phyloP scores from a whole-genome alignment of 2,888 invertebrate species.

The Himalopsyche anomala region DNA sequence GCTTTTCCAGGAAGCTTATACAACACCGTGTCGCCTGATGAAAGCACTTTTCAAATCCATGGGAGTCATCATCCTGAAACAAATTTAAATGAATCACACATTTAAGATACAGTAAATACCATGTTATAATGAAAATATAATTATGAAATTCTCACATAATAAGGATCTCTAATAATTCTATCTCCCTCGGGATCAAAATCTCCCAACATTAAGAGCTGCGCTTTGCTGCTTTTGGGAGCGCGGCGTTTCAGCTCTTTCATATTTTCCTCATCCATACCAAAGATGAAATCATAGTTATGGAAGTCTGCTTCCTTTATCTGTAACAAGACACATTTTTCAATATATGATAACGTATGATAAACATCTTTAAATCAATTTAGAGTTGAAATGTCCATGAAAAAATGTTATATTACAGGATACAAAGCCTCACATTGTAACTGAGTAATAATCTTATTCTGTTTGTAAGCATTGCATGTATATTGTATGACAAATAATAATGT shows the following conservation, averaged over 20 bases:
- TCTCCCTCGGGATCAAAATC: constrained; percentile 89
- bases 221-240: constrained; percentile 81
- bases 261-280: constrained; percentile 96
- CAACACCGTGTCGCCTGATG: constrained; percentile 84
- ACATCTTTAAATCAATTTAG: background rate
- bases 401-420: too few species aligned
- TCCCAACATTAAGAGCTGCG: constrained; percentile 89
- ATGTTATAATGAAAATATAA: constrained; percentile 53
- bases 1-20: constrained; percentile 78
- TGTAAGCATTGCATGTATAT: background rate
- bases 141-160: constrained; percentile 82
- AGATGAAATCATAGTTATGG: constrained; percentile 89
- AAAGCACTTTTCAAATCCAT: constrained; percentile 86
- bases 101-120: constrained; percentile 50
- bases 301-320: constrained; percentile 88
- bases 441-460: too few species aligned
- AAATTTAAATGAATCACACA: constrained; percentile 55
- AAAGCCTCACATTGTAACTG: too few species aligned
- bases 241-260: constrained; percentile 82
- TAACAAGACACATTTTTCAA: constrained; percentile 64
- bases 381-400: too few species aligned
- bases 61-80: constrained; percentile 80
- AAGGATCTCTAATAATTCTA: constrained; percentile 91
- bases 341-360: background rate
- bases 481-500: background rate